Evolutionary conservation across 2,797 vertebrate species (phyloP).

Genomic region (Spinus olivaceus): DNA sequence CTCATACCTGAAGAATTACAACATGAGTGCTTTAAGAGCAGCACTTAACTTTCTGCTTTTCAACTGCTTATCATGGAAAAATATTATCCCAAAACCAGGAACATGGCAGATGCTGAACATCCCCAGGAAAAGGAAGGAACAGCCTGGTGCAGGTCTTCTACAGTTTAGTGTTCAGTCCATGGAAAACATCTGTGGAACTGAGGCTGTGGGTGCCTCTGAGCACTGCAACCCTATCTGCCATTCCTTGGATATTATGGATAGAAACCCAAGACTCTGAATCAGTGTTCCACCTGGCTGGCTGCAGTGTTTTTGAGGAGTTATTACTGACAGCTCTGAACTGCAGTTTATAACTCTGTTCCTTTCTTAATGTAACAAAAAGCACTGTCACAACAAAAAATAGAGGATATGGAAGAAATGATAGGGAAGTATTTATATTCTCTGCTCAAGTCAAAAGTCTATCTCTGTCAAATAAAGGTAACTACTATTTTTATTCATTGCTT

Average conservation of each 20-base stretch:
- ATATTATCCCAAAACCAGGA: neutral
- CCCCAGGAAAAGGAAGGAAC: neutral
- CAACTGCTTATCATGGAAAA: neutral
- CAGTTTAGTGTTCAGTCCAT: neutral
- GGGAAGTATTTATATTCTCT: neutral
- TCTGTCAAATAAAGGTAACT: neutral
- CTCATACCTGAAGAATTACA: neutral
- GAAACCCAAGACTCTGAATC: neutral
- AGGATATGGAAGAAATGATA: neutral
- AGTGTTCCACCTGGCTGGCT: neutral
- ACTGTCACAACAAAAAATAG: neutral
- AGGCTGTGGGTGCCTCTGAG: neutral
- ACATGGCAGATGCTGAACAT: neutral
- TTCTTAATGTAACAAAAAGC: neutral
- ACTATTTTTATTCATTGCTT: neutral
- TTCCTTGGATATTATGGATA: neutral
- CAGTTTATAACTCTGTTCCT: neutral
- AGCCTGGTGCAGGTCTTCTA: neutral
- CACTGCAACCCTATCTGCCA: neutral
- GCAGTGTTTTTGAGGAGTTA: neutral
- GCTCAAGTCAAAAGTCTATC: neutral
- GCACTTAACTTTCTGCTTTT: neutral
- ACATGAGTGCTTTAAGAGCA: neutral
- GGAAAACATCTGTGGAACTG: neutral
- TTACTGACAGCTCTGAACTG: neutral